Base-by-base conservation (phyloP, 1,140 invertebrate species). In the Conus ventricosus region DNA sequence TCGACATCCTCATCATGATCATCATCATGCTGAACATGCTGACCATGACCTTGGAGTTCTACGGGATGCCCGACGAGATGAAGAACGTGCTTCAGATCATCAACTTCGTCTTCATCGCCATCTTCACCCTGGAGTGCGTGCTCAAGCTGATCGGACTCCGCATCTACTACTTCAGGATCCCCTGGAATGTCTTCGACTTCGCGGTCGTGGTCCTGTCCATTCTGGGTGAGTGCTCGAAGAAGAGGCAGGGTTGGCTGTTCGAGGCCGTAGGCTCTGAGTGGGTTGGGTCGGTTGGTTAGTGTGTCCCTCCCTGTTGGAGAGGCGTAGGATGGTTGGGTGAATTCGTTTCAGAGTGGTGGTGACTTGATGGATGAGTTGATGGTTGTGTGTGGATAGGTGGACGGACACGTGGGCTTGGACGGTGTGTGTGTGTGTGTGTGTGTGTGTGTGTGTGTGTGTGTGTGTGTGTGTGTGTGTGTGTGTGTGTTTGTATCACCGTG, bases 151-250 rank as follows among this genome's bases (percentile, higher is more conserved):
- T 99, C 95, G 98, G 98, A 89, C 97, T 99, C 93, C 97, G 99
- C 93, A 98, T 98, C 96, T 97, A 99, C 96, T 99, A 99, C 96
- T 99, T 99, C 96, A 98, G 98, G 95, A 98, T 99, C 96, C 98
- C 99, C 88, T 99, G 99, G 99, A 99, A 99, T 96, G 96, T 99
- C 93, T 99, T 99, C 96, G 99, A 99, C 97, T 99, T 99, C 96
- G 97, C 99, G 94, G 98, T 99, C 95, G 99, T 99, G 94, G 98
- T 99, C 96, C 97, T 99, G 95, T 99, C 99, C 95, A 98, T 99
- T 96, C 89, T 95, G 90, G 94, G 95, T 95, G 91, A 92, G 93
- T 91, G 51, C 13, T 80, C 13, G 39, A 80, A n/a, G 76, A 80
- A 3, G 15, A 25, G 76, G 25, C 8, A 5, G 15, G 25, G 51